Evolutionary conservation across 2,888 invertebrate genomes (phyloP).

Genomic region (Lapara coniferarum): DNA sequence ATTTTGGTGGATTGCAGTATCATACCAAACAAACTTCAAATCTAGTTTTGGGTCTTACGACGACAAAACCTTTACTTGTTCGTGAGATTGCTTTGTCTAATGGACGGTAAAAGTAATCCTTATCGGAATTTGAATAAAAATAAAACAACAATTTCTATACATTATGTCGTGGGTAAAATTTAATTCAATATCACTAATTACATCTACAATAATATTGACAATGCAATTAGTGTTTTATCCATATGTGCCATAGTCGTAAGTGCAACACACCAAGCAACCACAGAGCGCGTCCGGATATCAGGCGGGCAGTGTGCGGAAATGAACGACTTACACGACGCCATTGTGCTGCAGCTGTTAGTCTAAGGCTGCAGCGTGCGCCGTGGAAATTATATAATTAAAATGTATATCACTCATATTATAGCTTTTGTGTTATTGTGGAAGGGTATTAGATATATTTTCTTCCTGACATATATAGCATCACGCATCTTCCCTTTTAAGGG

Average conservation of each 20-base stretch:
- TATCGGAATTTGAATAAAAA: not conserved
- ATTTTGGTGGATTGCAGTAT: too few species aligned
- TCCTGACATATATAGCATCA: too few species aligned
- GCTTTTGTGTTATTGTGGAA: not conserved
- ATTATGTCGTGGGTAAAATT: not conserved
- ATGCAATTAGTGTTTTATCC: too few species aligned
- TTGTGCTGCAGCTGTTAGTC: conserved; percentile 3
- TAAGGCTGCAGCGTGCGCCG: not conserved
- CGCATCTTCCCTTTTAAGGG: too few species aligned
- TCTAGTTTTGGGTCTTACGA: too few species aligned
- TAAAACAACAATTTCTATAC: not conserved
- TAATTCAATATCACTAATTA: not conserved
- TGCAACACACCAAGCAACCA: not conserved
- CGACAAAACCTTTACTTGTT: too few species aligned
- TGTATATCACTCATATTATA: not conserved
- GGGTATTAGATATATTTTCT: not conserved
- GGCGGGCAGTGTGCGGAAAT: not conserved
- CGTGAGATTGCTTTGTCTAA: not conserved
- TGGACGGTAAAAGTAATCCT: not conserved
- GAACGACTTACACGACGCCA: conserved; percentile 7
- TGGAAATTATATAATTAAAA: conserved; percentile 2
- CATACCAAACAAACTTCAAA: too few species aligned
- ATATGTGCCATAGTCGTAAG: not conserved
- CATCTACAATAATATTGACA: too few species aligned
- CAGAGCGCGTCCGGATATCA: not conserved